phyloP scores from a whole-genome alignment of 2,113 vertebrate genomes.

The Rhinopomastus cyanomelas region DNA sequence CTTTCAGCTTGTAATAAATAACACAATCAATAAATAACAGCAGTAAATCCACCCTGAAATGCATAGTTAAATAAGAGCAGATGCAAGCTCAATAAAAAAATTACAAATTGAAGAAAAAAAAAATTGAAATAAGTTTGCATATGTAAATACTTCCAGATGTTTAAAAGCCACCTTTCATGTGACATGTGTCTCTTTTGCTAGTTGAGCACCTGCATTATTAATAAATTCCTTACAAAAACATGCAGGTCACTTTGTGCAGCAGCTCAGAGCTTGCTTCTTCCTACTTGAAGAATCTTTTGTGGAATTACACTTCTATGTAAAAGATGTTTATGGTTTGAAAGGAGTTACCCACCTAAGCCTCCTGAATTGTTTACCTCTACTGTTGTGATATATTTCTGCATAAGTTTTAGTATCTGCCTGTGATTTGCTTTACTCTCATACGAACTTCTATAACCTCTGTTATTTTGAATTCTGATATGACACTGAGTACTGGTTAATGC shows the following conservation, averaged over 20 bases:
- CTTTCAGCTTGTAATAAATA: not conserved
- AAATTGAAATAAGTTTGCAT: not conserved
- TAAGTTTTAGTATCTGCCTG: not conserved
- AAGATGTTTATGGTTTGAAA: not conserved
- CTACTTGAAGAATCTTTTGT: not conserved
- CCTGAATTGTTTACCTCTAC: not conserved
- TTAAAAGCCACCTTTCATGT: not conserved
- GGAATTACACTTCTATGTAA: not conserved
- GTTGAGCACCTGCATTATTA: not conserved
- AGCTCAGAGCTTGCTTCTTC: not conserved
- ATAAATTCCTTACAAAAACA: not conserved
- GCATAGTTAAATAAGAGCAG: not conserved
- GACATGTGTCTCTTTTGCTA: not conserved
- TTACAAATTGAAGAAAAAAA: not conserved
- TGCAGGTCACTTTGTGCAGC: not conserved
- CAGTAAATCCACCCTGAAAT: not conserved
- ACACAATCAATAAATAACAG: not conserved
- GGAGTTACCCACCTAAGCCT: not conserved
- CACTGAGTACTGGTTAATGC: constrained; percentile 49
- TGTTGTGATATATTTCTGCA: not conserved
- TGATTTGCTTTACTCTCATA: constrained; percentile 26
- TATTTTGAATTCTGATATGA: constrained; percentile 41
- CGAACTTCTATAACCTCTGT: constrained; percentile 18
- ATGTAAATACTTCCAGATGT: not conserved
- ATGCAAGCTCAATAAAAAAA: not conserved